These are phyloP conservation scores for Galendromus occidentalis DNA, from an alignment of 1,140 invertebrate genomes.

Conservation along the genomic window DNA sequence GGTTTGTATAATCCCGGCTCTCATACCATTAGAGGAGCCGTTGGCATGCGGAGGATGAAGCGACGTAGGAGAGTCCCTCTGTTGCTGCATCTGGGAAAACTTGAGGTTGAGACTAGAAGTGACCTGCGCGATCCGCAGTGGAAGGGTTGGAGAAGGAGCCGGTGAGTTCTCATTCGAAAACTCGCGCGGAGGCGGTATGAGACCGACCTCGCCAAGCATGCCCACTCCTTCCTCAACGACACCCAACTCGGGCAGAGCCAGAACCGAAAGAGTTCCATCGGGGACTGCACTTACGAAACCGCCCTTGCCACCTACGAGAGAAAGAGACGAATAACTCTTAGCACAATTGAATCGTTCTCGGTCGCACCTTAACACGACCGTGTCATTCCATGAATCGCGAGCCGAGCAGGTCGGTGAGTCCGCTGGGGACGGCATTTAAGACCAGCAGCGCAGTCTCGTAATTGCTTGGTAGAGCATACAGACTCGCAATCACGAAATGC, in stretches of 20 bases:
- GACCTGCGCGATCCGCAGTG: constrained; percentile 29
- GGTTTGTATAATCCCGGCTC: too few species aligned
- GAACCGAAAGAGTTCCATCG: constrained; percentile 14
- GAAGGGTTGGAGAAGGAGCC: constrained; percentile 32
- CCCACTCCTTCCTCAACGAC: background rate
- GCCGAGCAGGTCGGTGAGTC: too few species aligned
- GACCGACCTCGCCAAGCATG: constrained; percentile 61
- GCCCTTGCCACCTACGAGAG: background rate
- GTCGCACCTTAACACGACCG: too few species aligned
- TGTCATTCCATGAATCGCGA: too few species aligned
- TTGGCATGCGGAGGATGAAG: background rate
- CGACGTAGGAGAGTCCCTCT: background rate
- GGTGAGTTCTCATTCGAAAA: constrained; percentile 31
- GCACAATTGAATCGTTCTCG: too few species aligned
- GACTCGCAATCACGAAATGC: too few species aligned
- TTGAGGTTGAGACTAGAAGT: constrained; percentile 14
- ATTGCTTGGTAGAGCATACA: too few species aligned
- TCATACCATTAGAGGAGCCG: constrained; percentile 5
- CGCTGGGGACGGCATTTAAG: too few species aligned
- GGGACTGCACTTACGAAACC: background rate
- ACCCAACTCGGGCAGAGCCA: constrained; percentile 18
- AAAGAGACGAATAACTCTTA: too few species aligned
- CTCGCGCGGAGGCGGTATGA: constrained; percentile 83
- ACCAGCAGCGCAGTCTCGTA: too few species aligned
- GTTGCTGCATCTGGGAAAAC: constrained; percentile 19